Percentiles rank a stretch among this genome's conserved stretches.
Evolutionary conservation across 2,113 vertebrate species (phyloP).

Genomic region (Pomatorhinus ruficollis): DNA sequence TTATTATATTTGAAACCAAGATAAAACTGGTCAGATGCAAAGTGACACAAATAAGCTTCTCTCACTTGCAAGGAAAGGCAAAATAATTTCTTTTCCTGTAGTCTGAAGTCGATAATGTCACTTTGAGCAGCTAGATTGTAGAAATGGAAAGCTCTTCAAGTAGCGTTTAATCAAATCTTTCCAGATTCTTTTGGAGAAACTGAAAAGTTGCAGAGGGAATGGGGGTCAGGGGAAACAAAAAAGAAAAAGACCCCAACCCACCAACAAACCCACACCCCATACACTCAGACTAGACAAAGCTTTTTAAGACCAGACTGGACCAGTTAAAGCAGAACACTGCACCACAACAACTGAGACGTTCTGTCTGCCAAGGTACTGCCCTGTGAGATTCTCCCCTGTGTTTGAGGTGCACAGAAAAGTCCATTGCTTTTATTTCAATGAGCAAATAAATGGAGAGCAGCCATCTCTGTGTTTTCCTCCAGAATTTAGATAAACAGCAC

Average conservation of each 20-base stretch:
- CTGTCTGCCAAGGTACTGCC: background rate
- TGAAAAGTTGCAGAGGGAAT: background rate
- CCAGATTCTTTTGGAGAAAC: background rate
- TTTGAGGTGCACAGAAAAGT: background rate
- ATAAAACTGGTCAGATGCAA: background rate
- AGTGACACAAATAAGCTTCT: background rate
- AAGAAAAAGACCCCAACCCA: background rate
- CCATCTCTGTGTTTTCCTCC: background rate
- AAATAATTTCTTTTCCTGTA: background rate
- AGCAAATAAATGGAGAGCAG: background rate
- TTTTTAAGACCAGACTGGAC: background rate
- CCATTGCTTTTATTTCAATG: background rate
- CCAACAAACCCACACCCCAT: background rate
- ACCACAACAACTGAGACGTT: background rate
- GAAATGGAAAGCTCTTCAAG: background rate
- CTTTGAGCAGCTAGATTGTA: background rate
- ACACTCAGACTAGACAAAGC: background rate
- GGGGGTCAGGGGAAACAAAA: too few species aligned
- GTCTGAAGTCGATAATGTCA: background rate
- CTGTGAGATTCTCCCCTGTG: accelerated
- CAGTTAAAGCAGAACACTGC: background rate
- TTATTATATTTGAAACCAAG: background rate
- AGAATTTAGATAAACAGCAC: background rate
- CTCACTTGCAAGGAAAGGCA: background rate
- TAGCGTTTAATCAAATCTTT: background rate